Evolutionary conservation across 2,113 vertebrate species (phyloP), one percentile per base, ranked within the genome.

Genomic region (Psittacus erithacus): DNA sequence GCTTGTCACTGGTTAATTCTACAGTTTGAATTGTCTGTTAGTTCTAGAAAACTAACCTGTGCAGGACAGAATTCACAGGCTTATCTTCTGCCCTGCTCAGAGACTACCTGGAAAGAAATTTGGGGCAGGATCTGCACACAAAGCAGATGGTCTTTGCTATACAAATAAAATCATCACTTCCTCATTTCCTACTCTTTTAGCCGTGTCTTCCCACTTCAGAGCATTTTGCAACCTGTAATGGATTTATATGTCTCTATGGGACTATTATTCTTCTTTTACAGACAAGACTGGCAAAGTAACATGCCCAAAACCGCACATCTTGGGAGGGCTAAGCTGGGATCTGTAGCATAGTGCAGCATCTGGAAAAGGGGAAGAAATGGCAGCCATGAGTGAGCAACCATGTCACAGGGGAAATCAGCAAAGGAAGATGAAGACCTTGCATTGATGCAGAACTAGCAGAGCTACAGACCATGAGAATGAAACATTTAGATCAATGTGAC

Each of bases 271-370:
- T 46, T 2, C 0, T 19, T 13, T 15, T 9, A 43, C 46, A 15
- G 55, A 1, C 14, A 7, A n/a, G 65, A 1, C 19, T 22, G 52
- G 18, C 24, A 64, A 7, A 28, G 27, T 5, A 44, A 50, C 69
- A 69, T 24, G n/a, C 11, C 44, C 9, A 5, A 27, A 39, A 62
- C 20, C 35, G 17, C 17, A 4, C 10, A 1, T 2, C 11, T 11
- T 4, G 22, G 33, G 64, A 43, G 31, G 20, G 44, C 53, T 4
- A 70, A 14, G 82, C 29, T 23, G 41, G 78, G 39, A 29, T 24
- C 55, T 24, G 1, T 1, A 10, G 41, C 3, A 0, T 4, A 17
- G 33, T 5, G 7, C 11, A 11, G 39, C 49, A 8, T 17, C 65
- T 1, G 6, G 53, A 69, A 8, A 28, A 53, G n/a, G 27, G 49